Percentiles rank a stretch among this genome's conserved stretches.
Conservation (phyloP, 2,797 vertebrate species). For the Nasua narica region DNA sequence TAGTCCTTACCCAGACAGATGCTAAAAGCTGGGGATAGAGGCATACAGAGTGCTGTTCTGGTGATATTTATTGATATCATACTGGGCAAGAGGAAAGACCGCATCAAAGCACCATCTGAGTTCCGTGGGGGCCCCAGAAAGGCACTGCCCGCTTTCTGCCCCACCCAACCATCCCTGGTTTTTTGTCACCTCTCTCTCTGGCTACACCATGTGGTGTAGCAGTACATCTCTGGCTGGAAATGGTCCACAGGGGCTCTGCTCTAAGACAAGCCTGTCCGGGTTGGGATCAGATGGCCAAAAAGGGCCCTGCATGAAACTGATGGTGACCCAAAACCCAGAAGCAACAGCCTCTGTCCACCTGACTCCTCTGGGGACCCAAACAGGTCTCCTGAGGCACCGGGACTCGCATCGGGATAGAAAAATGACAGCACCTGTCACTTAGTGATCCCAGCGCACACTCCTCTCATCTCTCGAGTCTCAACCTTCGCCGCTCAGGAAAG, state of each 20-base stretch:
- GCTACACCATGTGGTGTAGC: too few relatives aligned
- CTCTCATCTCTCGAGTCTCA: neutral
- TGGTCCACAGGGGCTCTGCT: neutral
- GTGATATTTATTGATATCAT: constrained; percentile 47
- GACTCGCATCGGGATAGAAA: neutral
- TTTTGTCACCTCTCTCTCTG: constrained; percentile 8
- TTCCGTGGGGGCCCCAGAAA: neutral
- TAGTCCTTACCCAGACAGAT: neutral
- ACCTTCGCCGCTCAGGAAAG: neutral
- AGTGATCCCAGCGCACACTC: neutral
- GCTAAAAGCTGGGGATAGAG: neutral
- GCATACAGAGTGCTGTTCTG: neutral
- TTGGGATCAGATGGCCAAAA: neutral
- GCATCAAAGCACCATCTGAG: neutral
- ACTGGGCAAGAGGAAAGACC: neutral
- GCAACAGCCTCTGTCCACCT: neutral
- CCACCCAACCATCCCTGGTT: neutral
- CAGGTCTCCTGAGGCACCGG: neutral
- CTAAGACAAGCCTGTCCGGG: neutral
- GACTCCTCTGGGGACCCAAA: neutral
- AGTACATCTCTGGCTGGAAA: neutral
- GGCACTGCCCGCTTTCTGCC: neutral
- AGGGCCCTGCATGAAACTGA: neutral
- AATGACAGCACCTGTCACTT: neutral
- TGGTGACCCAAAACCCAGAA: neutral